Percentiles rank a stretch among this genome's conserved stretches.
phyloP scores from a whole-genome alignment of 2,888 invertebrate genomes.

The Drosophila picticornis region DNA sequence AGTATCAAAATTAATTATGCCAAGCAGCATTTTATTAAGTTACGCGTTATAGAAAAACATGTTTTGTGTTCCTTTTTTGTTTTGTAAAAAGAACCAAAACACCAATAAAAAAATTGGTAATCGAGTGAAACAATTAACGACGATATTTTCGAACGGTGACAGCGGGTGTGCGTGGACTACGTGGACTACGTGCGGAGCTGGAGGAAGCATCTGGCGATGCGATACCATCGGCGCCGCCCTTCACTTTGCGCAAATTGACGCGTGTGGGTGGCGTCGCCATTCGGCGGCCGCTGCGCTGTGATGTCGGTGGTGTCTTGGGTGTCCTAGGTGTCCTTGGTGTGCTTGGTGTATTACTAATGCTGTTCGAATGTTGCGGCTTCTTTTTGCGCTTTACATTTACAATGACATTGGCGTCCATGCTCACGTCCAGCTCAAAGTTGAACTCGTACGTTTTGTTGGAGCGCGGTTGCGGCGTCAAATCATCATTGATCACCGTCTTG shows the following conservation, averaged over 20 bases:
- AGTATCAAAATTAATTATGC: constrained; percentile 2
- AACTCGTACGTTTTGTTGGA: constrained; percentile 84
- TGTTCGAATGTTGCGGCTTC: constrained; percentile 50
- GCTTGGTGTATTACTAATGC: background rate
- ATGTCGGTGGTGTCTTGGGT: constrained; percentile 39
- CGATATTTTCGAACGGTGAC: constrained; percentile 76
- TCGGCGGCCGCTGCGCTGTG: constrained; percentile 8
- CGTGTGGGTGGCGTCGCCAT: constrained; percentile 71
- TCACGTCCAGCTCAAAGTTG: constrained; percentile 85
- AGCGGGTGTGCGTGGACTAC: constrained; percentile 76
- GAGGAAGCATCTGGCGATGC: constrained; percentile 29
- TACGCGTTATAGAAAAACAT: constrained; percentile 2
- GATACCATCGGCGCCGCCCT: constrained; percentile 17
- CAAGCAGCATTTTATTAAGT: constrained; percentile 10
- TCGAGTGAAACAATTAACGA: constrained; percentile 31
- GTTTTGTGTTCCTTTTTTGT: background rate
- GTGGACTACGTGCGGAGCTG: constrained; percentile 65
- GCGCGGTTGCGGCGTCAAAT: constrained; percentile 81
- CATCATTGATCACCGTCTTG: constrained; percentile 83
- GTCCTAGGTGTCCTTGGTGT: background rate
- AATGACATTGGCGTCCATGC: constrained; percentile 85
- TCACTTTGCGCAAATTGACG: constrained; percentile 79
- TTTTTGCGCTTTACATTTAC: constrained; percentile 85
- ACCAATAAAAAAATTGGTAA: background rate
- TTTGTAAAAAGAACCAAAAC: background rate